A percentile compares a stretch with the other conserved stretches of the same genome.
Evolutionary conservation across 2,797 vertebrate genomes (phyloP).

Genomic region (Urophycis tenuis): DNA sequence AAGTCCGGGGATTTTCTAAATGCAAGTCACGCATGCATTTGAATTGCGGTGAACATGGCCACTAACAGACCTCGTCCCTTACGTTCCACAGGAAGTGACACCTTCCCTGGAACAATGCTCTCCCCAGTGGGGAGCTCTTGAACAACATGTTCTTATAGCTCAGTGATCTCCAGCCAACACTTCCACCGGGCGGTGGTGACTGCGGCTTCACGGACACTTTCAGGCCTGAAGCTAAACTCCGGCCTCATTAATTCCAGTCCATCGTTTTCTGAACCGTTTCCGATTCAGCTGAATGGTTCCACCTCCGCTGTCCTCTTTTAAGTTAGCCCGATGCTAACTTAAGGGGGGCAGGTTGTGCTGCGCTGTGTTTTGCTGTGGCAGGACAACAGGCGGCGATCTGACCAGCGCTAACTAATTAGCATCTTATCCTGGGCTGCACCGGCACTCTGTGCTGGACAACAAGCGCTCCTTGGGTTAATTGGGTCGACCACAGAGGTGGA

Average conservation of each 20-base stretch:
- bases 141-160: neutral
- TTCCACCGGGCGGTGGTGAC: neutral
- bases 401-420: neutral
- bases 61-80: no score
- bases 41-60: no score
- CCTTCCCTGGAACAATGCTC: no score
- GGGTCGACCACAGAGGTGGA: neutral
- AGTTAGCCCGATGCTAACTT: neutral
- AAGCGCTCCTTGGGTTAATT: neutral
- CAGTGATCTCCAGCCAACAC: neutral
- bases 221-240: neutral
- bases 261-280: neutral
- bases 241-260: neutral
- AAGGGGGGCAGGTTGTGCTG: neutral
- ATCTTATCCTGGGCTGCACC: neutral
- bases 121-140: neutral
- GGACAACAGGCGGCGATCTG: neutral
- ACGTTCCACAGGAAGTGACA: no score
- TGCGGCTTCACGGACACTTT: neutral
- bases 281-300: neutral
- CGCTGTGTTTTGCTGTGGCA: neutral
- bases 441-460: neutral
- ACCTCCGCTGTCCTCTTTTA: no score
- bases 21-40: no score
- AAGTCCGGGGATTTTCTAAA: no score